Evolutionary conservation across 2,888 invertebrate genomes (phyloP).

Genomic region (Atethmia centrago): DNA sequence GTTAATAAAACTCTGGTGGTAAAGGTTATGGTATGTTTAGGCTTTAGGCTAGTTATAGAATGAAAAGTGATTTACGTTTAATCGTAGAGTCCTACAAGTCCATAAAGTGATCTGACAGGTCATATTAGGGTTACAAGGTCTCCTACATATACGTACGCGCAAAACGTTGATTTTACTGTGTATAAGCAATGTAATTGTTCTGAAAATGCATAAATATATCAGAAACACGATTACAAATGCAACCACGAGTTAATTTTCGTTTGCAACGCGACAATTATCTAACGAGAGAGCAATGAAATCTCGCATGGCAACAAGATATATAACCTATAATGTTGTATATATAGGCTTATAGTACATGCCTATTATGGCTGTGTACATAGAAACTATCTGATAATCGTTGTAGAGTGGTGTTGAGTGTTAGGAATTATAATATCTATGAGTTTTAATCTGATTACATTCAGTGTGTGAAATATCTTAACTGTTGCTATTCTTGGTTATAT

Average conservation of each 20-base stretch:
- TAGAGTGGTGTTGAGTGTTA: conserved; percentile 73
- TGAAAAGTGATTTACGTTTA: conserved; percentile 66
- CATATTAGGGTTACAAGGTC: conserved; percentile 75
- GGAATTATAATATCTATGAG: conserved; percentile 69
- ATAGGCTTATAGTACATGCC: conserved; percentile 71
- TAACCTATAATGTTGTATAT: conserved; percentile 84
- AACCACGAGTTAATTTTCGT: conserved; percentile 58
- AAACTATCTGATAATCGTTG: conserved; percentile 80
- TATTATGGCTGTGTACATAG: conserved; percentile 75
- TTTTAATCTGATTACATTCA: conserved; percentile 66
- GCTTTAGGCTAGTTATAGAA: conserved; percentile 65
- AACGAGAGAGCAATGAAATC: conserved; percentile 73
- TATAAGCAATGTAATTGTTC: conserved; percentile 56
- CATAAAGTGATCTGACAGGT: conserved; percentile 70
- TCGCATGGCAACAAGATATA: conserved; percentile 87
- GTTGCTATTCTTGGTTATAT: conserved; percentile 24
- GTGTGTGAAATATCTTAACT: conserved; percentile 43
- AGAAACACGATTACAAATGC: conserved; percentile 57
- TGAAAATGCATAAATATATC: conserved; percentile 55
- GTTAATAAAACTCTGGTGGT: conserved; percentile 68
- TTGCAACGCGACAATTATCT: conserved; percentile 66
- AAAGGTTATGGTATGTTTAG: conserved; percentile 65
- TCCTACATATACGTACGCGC: conserved; percentile 60
- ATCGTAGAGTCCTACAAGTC: conserved; percentile 67
- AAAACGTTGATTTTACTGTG: conserved; percentile 63